Evolutionary conservation across 2,888 invertebrate genomes (phyloP).

Genomic region (Drosophila mayaguana): DNA sequence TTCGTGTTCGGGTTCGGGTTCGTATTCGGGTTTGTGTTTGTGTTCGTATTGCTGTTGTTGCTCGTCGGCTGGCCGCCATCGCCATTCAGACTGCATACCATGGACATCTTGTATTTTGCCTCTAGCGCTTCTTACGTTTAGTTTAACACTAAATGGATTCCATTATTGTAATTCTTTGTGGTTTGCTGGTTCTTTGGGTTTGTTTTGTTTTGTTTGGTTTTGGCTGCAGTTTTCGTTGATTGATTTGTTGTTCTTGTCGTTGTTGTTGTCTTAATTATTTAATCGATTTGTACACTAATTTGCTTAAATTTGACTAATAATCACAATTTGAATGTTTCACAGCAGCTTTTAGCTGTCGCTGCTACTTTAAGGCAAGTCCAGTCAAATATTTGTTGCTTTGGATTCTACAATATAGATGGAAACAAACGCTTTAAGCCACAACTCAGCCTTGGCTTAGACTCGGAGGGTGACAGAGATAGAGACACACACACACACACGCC

Average conservation of each 20-base stretch:
- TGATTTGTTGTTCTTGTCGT: conserved; percentile 13
- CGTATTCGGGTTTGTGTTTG: not conserved
- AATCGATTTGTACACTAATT: conserved; percentile 34
- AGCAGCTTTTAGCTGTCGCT: conserved; percentile 55
- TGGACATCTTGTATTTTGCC: conserved; percentile 67
- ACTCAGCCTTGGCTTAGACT: not conserved
- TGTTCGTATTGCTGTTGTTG: conserved; percentile 23
- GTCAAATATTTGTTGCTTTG: conserved; percentile 53
- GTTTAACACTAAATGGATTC: conserved; percentile 18
- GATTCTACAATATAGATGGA: conserved; percentile 7
- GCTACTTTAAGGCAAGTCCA: conserved; percentile 76
- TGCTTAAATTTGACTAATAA: conserved; percentile 69
- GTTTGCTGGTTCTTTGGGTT: not conserved
- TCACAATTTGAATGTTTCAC: conserved; percentile 64
- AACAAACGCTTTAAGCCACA: not conserved
- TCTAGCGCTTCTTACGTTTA: not conserved
- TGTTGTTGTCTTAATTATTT: conserved; percentile 18
- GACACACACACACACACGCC: conserved; percentile 6
- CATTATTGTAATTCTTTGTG: conserved; percentile 11
- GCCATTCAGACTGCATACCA: conserved; percentile 77
- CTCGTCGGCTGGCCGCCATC: conserved; percentile 57
- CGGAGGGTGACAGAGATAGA: too few relatives aligned
- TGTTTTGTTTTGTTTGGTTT: conserved; percentile 2
- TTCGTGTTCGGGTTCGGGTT: conserved; percentile 8
- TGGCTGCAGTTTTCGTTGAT: conserved; percentile 17